These are phyloP conservation scores for Podocnemis expansa DNA, from an alignment of 2,113 vertebrate genomes.

Conservation along the genomic window DNA sequence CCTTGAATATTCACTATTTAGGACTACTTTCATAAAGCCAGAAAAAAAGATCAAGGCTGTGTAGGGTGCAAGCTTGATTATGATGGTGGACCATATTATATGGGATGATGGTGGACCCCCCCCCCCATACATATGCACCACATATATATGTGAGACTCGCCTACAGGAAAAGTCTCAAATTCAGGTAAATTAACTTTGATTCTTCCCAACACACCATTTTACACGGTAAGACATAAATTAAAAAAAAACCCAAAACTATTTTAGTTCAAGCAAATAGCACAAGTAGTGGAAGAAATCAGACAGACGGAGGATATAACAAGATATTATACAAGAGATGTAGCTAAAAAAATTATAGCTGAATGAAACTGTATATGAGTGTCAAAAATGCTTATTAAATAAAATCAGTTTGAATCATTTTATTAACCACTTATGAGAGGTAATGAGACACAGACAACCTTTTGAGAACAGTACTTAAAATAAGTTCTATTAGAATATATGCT, in stretches of 20 bases:
- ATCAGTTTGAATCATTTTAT: not conserved
- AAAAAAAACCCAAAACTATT: not conserved
- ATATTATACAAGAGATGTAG: not conserved
- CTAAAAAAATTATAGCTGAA: not conserved
- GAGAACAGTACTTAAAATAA: constrained; percentile 58
- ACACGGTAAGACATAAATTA: not conserved
- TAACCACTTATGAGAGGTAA: not conserved
- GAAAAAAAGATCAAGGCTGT: not conserved
- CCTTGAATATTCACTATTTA: not conserved
- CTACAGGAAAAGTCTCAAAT: not conserved
- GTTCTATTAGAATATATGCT: no score
- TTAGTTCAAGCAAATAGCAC: constrained; percentile 10
- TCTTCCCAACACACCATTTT: not conserved
- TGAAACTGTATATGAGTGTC: not conserved
- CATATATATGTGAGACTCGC: not conserved
- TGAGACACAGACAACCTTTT: constrained; percentile 40
- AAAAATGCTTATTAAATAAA: not conserved
- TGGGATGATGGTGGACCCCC: no score
- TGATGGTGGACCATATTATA: not conserved
- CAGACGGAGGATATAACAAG: not conserved
- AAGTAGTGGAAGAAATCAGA: not conserved
- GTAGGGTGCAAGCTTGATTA: not conserved
- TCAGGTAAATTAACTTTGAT: not conserved
- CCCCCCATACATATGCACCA: no score
- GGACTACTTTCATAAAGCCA: not conserved